Evolutionary conservation across 2,888 invertebrate species (phyloP), one percentile per base, ranked within the genome.

Genomic region (Drosophila buzzatii): DNA sequence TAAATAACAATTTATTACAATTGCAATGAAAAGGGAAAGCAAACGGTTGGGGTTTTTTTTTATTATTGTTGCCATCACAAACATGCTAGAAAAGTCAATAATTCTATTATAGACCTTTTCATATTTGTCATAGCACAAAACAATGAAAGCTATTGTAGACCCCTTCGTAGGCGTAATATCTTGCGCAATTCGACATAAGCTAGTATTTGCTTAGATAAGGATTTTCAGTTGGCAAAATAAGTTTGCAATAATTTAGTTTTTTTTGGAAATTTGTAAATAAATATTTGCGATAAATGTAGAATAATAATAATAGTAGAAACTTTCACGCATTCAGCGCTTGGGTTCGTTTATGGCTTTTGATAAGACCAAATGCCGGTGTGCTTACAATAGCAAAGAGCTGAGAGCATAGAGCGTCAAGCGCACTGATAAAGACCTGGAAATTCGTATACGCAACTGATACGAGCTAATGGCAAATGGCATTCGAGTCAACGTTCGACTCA

Each of bases 281-380:
- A 59, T 64, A 65, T 23, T 61, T 63, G 60, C 42, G 18, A 10
- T 66, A 70, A 35, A 16, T 7, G 14, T 37, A 8, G 52, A 18
- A 73, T 49, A 63, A 47, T 18, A 64, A 56, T 33, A 56, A 47
- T 39, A 52, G 37, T 8, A 42, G 8, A 47, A 45, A 63, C 62
- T 72, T 73, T 80, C 66, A 65, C 68, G 55, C 70, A 58, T 52
- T 41, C 12, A 14, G 49, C 33, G 51, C 1, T 37, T 31, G 12
- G n/a, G 56, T 12, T 31, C 23, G 41, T 59, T 68, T 49, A 45
- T 18, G 35, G 55, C 2, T 0, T 23, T 52, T 66, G 89, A 86
- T 85, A 86, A 86, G 87, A 55, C 27, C 18, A 74, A 86, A 84
- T 73, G 87, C 79, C 87, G 87, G 85, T 73, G 76, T 76, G 64